Conservation (phyloP, 2,888 invertebrate species). For the Drosophila dives region DNA sequence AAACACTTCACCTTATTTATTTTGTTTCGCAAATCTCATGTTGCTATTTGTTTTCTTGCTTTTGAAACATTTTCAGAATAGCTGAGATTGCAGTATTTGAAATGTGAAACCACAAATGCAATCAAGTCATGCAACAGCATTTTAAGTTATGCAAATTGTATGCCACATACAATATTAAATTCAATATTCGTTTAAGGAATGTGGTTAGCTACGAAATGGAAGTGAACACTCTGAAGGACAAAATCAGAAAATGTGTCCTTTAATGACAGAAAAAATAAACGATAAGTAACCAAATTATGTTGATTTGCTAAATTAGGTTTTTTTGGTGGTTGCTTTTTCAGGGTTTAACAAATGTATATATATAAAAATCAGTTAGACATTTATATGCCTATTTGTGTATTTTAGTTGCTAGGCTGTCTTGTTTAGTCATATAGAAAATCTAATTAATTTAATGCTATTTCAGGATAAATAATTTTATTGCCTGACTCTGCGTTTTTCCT, state of each 20-base stretch:
- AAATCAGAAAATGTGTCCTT: neutral
- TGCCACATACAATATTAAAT: conserved; percentile 5
- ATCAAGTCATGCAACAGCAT: neutral
- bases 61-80: neutral
- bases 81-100: conserved; percentile 21
- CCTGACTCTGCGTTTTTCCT: neutral
- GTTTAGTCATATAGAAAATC: conserved; percentile 23
- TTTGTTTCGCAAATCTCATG: neutral
- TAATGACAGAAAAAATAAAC: neutral
- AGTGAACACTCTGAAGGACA: neutral
- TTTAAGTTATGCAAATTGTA: conserved; percentile 9
- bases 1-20: neutral
- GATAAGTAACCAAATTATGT: neutral
- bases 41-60: neutral
- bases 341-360: neutral
- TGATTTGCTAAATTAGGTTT: neutral
- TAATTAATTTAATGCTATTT: conserved; percentile 66
- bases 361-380: neutral
- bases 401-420: neutral
- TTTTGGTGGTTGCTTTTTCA: too few species aligned
- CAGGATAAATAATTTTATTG: conserved; percentile 32
- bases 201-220: neutral
- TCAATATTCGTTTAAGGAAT: neutral
- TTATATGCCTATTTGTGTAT: neutral
- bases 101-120: conserved; percentile 10